Conservation (phyloP, 2,888 invertebrate genomes). For the Dermolepida albohirtum region DNA sequence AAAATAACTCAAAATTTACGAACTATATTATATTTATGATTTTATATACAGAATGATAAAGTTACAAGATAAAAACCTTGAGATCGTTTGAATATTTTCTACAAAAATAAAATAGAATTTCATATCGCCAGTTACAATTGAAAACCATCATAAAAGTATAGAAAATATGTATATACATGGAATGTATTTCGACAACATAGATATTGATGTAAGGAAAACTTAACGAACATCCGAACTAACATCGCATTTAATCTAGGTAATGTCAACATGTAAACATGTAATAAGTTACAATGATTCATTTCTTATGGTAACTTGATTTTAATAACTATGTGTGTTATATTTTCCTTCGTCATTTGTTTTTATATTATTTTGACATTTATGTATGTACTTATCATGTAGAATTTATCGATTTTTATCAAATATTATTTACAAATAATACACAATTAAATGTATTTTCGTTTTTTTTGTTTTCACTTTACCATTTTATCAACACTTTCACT, state of each 20-base stretch:
- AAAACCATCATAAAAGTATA: constrained; percentile 27
- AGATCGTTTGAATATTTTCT: constrained; percentile 30
- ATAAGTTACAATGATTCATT: constrained; percentile 55
- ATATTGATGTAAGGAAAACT: constrained; percentile 33
- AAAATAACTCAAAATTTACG: constrained; percentile 22
- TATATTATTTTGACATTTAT: background rate
- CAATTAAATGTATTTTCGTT: background rate
- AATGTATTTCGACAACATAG: constrained; percentile 28
- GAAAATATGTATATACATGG: constrained; percentile 32
- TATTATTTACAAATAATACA: constrained; percentile 41
- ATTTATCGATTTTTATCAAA: constrained; percentile 39
- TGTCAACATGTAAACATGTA: constrained; percentile 60
- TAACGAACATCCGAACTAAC: constrained; percentile 43
- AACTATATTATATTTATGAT: constrained; percentile 42
- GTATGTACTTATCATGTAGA: constrained; percentile 19
- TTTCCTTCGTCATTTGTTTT: constrained; percentile 6
- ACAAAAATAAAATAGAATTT: constrained; percentile 35
- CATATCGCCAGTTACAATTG: constrained; percentile 5
- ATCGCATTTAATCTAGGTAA: constrained; percentile 57
- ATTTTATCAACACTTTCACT: background rate
- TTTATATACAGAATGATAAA: constrained; percentile 44
- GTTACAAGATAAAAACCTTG: constrained; percentile 38
- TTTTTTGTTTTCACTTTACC: background rate
- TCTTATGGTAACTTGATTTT: constrained; percentile 43
- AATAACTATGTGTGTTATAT: constrained; percentile 20